phyloP scores from a whole-genome alignment of 2,113 vertebrate species.

The Pterocles burchelli region DNA sequence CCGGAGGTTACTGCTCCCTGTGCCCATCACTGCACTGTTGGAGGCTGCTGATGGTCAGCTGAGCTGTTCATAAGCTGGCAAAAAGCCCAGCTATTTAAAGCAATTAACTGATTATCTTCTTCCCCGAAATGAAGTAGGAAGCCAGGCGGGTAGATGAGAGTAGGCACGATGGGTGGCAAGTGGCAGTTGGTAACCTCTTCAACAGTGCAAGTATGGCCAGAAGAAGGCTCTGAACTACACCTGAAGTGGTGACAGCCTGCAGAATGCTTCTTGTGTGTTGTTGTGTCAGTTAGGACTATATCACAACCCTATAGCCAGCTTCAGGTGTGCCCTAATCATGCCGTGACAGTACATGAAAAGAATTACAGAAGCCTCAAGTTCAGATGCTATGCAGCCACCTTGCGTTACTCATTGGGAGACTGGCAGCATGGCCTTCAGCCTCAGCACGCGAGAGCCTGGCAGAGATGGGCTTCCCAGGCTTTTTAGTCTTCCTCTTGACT shows the following conservation, averaged over 20 bases:
- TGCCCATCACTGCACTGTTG: not conserved
- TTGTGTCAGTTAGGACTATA: not conserved
- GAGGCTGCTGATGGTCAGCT: not conserved
- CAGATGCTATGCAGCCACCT: not conserved
- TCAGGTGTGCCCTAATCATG: not conserved
- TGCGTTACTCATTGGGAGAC: accelerated
- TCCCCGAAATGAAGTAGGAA: not conserved
- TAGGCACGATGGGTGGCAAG: accelerated
- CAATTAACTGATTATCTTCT: not conserved
- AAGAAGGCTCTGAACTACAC: not conserved
- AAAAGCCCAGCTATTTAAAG: not conserved
- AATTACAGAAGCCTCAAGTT: not conserved
- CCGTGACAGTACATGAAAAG: accelerated
- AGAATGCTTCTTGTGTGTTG: not conserved
- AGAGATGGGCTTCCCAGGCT: not conserved
- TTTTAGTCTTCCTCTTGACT: not conserved
- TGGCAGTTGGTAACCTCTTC: not conserved
- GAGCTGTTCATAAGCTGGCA: not conserved
- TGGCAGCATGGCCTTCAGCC: not conserved
- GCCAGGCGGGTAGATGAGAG: not conserved
- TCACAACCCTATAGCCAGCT: not conserved
- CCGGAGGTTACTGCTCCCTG: not conserved
- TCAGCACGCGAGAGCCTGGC: accelerated
- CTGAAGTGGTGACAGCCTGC: not conserved
- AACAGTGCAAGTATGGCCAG: not conserved